phyloP scores from a whole-genome alignment of 2,888 invertebrate species.

The Meloe dianella region DNA sequence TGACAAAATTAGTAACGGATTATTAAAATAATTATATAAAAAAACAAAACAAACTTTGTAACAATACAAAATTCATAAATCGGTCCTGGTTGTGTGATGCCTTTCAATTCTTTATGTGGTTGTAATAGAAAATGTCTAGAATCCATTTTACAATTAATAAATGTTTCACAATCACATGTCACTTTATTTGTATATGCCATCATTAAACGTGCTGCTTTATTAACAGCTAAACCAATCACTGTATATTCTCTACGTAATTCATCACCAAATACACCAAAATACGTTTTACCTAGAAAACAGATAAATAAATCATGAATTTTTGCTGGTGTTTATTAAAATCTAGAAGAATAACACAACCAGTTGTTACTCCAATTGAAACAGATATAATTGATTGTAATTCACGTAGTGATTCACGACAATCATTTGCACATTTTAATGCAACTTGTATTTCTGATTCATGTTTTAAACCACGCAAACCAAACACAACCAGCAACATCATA shows the following conservation, averaged over 20 bases:
- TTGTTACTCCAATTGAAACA: slow-evolving; percentile 71
- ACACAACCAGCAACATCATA: slow-evolving; percentile 73
- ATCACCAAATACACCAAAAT: slow-evolving; percentile 79
- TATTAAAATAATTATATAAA: no score
- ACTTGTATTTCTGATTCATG: slow-evolving; percentile 72
- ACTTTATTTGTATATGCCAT: slow-evolving; percentile 66
- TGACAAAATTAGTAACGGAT: no score
- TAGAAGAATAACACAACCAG: slow-evolving; percentile 60
- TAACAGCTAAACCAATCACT: slow-evolving; percentile 74
- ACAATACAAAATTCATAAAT: slow-evolving; percentile 67
- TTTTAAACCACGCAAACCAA: slow-evolving; percentile 76
- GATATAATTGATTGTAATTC: slow-evolving; percentile 60
- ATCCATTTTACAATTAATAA: slow-evolving; percentile 69
- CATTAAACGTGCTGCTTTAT: slow-evolving; percentile 75
- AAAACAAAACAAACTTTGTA: slow-evolving; percentile 28
- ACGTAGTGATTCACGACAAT: slow-evolving; percentile 62
- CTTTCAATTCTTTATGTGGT: slow-evolving; percentile 56
- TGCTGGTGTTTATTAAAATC: no score
- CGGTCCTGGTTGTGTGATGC: slow-evolving; percentile 66
- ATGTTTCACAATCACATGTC: slow-evolving; percentile 70
- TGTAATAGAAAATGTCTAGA: slow-evolving; percentile 66
- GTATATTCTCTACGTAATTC: slow-evolving; percentile 74
- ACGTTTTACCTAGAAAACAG: slow-evolving; percentile 64
- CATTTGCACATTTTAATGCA: slow-evolving; percentile 68
- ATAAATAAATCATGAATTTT: no score